Percentiles rank a stretch among this genome's conserved stretches.
Evolutionary conservation across 2,797 vertebrate species (phyloP).

Genomic region (Rhynchotus rufescens): DNA sequence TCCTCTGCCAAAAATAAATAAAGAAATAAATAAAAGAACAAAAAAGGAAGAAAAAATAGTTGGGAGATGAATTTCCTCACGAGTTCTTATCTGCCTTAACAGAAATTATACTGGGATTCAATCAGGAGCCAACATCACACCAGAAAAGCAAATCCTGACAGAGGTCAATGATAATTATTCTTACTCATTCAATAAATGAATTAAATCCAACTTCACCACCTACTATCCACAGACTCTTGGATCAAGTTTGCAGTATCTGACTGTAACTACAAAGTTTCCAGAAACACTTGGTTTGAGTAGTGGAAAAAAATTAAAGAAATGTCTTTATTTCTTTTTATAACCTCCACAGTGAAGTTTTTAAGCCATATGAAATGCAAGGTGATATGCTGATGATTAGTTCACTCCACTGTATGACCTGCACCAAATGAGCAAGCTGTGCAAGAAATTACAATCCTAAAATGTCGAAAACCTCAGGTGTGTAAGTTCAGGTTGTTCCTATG

Average conservation of each 20-base stretch:
- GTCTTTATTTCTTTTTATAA: neutral
- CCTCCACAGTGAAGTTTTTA: neutral
- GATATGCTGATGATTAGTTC: neutral
- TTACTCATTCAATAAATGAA: neutral
- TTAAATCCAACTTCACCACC: neutral
- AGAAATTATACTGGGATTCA: slow-evolving; percentile 20
- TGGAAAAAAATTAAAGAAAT: neutral
- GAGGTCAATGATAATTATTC: neutral
- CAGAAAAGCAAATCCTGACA: neutral
- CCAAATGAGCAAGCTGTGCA: slow-evolving; percentile 21
- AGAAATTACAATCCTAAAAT: slow-evolving; percentile 21
- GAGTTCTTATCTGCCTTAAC: neutral
- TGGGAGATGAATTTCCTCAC: neutral
- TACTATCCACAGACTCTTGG: accelerated
- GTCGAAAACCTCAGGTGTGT: slow-evolving; percentile 22
- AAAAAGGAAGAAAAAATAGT: neutral
- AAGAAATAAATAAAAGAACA: neutral
- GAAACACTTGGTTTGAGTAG: neutral
- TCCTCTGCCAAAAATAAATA: neutral
- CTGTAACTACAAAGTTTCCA: neutral
- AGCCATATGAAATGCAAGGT: neutral
- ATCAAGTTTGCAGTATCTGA: neutral
- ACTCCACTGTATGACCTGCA: neutral
- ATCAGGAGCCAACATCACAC: neutral
- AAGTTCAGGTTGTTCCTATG: slow-evolving; percentile 40